phyloP scores from a whole-genome alignment of 2,113 vertebrate species.

The Rattus rattus region DNA sequence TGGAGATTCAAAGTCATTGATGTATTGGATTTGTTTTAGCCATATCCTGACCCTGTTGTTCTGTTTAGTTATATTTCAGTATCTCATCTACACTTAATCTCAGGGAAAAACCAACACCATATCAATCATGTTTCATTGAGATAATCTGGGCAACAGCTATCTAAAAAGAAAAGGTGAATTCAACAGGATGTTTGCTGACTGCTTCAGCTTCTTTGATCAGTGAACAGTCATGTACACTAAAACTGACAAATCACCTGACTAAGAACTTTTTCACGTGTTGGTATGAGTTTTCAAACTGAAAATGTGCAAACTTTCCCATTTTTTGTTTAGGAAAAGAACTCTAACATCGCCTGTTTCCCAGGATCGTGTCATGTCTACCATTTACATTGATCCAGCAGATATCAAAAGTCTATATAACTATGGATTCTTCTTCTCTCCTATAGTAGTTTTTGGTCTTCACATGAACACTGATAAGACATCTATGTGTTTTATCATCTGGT shows the following conservation, averaged over 20 bases:
- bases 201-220: neutral
- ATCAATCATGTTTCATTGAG: neutral
- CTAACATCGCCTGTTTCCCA: neutral
- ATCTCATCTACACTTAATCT: neutral
- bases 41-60: neutral
- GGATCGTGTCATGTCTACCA: neutral
- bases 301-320: neutral
- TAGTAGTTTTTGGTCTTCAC: neutral
- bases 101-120: neutral
- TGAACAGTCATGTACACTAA: neutral
- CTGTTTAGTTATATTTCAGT: neutral
- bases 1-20: neutral
- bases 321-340: neutral
- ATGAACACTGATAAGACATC: neutral
- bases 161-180: neutral
- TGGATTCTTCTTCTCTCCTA: neutral
- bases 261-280: neutral
- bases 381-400: neutral
- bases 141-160: neutral
- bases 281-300: neutral
- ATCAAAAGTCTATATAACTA: neutral
- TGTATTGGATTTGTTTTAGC: neutral
- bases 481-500: neutral
- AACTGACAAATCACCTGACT: neutral
- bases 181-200: neutral